A percentile compares a stretch with the other conserved stretches of the same genome.
Evolutionary conservation across 2,888 invertebrate species (phyloP).

Genomic region (Furcula furcula): DNA sequence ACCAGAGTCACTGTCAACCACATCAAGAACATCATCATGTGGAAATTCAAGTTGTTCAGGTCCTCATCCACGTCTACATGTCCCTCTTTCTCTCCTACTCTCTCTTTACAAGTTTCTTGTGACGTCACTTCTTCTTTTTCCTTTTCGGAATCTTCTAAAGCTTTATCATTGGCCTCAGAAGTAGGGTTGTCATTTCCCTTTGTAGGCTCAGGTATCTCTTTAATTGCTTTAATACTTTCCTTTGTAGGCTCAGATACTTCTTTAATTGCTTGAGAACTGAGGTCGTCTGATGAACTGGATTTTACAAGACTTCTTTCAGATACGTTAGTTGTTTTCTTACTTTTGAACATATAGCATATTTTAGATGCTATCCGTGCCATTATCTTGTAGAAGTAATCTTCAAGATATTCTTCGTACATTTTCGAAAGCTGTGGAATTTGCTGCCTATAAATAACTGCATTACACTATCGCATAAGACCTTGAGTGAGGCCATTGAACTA

Average conservation of each 20-base stretch:
- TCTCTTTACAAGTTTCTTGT: slow-evolving; percentile 10
- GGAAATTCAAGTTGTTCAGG: slow-evolving; percentile 84
- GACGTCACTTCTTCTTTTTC: not conserved
- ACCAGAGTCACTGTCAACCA: slow-evolving; percentile 85
- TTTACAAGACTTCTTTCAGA: slow-evolving; percentile 22
- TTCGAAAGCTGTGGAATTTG: slow-evolving; percentile 88
- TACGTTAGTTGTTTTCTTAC: slow-evolving; percentile 19
- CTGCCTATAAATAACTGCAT: too few relatives aligned
- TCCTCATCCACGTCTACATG: slow-evolving; percentile 42
- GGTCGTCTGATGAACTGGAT: slow-evolving; percentile 5
- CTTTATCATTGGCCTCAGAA: not conserved
- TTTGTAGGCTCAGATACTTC: too few relatives aligned
- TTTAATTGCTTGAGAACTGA: not conserved
- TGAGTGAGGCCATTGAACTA: too few relatives aligned
- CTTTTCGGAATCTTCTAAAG: not conserved
- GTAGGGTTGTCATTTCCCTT: slow-evolving; percentile 2
- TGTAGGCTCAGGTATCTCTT: too few relatives aligned
- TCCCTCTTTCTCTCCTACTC: slow-evolving; percentile 3
- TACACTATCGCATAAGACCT: too few relatives aligned
- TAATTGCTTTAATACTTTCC: too few relatives aligned
- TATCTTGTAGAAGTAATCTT: slow-evolving; percentile 80
- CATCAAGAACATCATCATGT: slow-evolving; percentile 86
- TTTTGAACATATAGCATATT: slow-evolving; percentile 49
- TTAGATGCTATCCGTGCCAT: slow-evolving; percentile 63
- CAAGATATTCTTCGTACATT: slow-evolving; percentile 89